Conservation (phyloP, 2,797 vertebrate species). For the Sphenodon punctatus region DNA sequence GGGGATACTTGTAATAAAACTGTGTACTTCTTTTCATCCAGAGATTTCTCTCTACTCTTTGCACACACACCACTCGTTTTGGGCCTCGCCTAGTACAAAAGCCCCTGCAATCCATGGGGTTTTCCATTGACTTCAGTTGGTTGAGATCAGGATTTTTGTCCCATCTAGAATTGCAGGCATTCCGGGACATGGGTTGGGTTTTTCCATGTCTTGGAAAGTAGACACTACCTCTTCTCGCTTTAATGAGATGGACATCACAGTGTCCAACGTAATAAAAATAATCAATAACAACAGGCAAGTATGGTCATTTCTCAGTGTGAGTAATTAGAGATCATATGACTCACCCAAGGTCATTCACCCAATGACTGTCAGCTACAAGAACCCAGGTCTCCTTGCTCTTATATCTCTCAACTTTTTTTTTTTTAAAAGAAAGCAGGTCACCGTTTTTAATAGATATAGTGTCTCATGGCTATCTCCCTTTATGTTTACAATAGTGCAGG, state of each 20-base stretch:
- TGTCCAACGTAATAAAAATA: background rate
- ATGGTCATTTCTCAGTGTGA: background rate
- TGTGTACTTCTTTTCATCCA: accelerated
- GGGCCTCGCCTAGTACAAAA: constrained; percentile 11
- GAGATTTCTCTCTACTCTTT: background rate
- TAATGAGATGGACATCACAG: background rate
- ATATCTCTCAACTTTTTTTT: background rate
- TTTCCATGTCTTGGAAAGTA: background rate
- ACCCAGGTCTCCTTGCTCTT: constrained; percentile 2
- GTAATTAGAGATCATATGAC: constrained; percentile 9
- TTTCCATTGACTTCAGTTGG: background rate
- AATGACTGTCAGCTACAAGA: background rate
- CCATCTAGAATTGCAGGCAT: background rate
- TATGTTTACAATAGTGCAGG: background rate
- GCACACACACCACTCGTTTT: background rate
- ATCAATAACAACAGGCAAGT: constrained; percentile 1
- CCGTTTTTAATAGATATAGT: constrained; percentile 4
- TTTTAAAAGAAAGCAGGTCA: background rate
- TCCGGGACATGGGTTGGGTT: background rate
- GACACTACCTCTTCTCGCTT: background rate
- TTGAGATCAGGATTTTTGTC: background rate
- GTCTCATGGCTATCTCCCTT: background rate
- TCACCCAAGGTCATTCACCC: accelerated
- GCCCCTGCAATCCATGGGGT: background rate
- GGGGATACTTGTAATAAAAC: background rate